phyloP scores from a whole-genome alignment of 30 jellyfish, hydroid and myxozoan genomes.

The Cassiopea xamachana region DNA sequence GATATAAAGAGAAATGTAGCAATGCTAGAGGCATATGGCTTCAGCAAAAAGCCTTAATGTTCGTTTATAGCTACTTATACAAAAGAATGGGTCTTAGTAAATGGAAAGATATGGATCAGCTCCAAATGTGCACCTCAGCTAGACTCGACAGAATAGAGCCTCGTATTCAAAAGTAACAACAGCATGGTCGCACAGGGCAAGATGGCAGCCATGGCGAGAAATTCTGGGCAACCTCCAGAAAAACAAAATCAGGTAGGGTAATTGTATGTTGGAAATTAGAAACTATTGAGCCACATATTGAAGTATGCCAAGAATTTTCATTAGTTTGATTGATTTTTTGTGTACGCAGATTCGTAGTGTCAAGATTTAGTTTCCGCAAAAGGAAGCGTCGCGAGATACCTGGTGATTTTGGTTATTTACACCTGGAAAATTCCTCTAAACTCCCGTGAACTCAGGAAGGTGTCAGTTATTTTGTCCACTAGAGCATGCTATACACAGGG shows the following conservation, averaged over 20 bases:
- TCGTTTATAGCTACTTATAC: too few species aligned
- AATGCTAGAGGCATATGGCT: too few species aligned
- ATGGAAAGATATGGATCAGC: too few species aligned
- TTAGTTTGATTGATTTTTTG: neutral
- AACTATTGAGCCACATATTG: neutral
- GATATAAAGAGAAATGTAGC: too few species aligned
- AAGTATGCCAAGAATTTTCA: neutral
- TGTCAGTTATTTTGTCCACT: neutral
- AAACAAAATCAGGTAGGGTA: slow-evolving; percentile 55
- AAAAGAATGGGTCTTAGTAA: too few species aligned
- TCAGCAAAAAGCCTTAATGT: too few species aligned
- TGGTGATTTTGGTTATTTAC: neutral
- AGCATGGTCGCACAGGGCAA: slow-evolving; percentile 29
- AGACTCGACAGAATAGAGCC: neutral
- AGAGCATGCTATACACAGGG: neutral
- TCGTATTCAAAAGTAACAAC: slow-evolving; percentile 2
- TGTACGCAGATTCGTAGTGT: neutral
- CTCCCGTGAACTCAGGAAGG: neutral
- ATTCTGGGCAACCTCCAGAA: slow-evolving; percentile 58
- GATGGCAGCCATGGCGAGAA: slow-evolving; percentile 36
- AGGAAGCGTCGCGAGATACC: neutral
- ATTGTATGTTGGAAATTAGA: neutral
- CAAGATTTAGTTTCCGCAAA: neutral
- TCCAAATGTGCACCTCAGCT: too few species aligned
- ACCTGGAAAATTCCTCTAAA: neutral